phyloP scores from a whole-genome alignment of 1,140 invertebrate genomes.

The Drosophila arawakana region DNA sequence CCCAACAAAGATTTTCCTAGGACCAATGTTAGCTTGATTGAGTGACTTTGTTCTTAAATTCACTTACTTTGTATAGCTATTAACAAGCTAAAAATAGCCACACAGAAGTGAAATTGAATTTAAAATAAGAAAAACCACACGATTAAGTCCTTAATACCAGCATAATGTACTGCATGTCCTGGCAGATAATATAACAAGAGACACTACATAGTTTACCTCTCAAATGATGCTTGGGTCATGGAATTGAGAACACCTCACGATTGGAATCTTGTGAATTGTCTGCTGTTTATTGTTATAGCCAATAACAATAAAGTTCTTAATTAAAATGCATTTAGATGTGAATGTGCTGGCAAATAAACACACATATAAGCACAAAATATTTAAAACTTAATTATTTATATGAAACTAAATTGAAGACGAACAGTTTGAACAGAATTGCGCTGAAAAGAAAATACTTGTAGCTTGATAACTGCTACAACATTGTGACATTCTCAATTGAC shows the following conservation, averaged over 20 bases:
- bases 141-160: no score
- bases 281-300: constrained; percentile 36
- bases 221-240: no score
- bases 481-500: constrained; percentile 1
- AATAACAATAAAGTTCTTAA: constrained; percentile 68
- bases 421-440: constrained; percentile 6
- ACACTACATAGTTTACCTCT: no score
- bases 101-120: no score
- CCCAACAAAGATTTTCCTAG: no score
- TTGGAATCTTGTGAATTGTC: background rate
- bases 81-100: no score
- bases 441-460: constrained; percentile 1
- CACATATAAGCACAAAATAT: constrained; percentile 12
- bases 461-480: constrained; percentile 7
- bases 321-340: constrained; percentile 66
- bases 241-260: background rate
- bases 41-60: no score
- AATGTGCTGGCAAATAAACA: constrained; percentile 51
- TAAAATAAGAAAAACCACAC: no score
- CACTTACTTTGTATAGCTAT: no score
- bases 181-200: no score
- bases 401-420: constrained; percentile 35
- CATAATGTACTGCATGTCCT: no score
- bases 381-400: constrained; percentile 18
- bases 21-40: no score